Evolutionary conservation across 2,797 vertebrate genomes (phyloP).

Genomic region (Streptopelia turtur): DNA sequence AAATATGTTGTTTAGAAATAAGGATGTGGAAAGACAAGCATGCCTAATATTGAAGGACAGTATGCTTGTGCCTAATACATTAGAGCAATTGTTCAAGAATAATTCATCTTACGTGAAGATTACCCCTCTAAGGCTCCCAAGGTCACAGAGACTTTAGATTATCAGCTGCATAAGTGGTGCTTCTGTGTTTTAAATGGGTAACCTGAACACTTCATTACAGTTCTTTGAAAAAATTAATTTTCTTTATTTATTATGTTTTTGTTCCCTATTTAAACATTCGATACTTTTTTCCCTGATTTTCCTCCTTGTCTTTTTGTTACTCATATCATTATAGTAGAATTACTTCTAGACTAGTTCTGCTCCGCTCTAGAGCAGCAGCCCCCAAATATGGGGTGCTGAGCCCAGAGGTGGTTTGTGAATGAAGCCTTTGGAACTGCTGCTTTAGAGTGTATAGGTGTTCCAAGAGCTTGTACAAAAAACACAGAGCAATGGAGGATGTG

Average conservation of each 20-base stretch:
- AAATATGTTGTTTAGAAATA: conserved; percentile 54
- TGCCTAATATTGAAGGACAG: conserved; percentile 72
- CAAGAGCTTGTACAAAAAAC: not conserved
- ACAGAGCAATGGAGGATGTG: not conserved
- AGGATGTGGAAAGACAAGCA: conserved; percentile 69
- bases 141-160: conserved; percentile 65
- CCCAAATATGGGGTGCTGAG: not conserved
- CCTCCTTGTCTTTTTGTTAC: not conserved
- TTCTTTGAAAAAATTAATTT: not conserved
- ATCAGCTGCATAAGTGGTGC: conserved; percentile 18
- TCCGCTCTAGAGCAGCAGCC: not conserved
- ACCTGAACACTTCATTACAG: not conserved
- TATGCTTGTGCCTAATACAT: conserved; percentile 65
- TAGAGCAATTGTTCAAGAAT: conserved; percentile 74
- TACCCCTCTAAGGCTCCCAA: conserved; percentile 64
- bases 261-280: not conserved
- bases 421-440: not conserved
- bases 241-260: not conserved
- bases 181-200: conserved; percentile 52
- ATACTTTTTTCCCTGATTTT: not conserved
- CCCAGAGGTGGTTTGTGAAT: not conserved
- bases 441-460: not conserved
- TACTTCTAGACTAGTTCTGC: not conserved
- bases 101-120: conserved; percentile 72
- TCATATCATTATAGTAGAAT: not conserved